Conservation (phyloP, 2,888 invertebrate genomes). For the Lysandra bellargus region DNA sequence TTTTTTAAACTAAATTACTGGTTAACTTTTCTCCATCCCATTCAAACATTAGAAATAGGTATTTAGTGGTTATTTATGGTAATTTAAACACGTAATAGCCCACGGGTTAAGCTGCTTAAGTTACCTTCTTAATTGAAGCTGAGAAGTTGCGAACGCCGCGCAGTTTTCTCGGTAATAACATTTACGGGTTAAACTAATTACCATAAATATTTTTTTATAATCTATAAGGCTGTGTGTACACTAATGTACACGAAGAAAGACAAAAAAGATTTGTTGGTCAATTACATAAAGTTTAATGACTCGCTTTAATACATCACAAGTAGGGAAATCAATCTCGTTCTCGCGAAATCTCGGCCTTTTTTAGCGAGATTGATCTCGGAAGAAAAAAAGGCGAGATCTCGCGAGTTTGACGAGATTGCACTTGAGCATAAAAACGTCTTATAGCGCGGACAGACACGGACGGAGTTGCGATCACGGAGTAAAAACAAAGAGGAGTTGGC, state of each 20-base stretch:
- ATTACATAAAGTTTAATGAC: neutral
- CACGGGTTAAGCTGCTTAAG: slow-evolving; percentile 8
- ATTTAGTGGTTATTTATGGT: neutral
- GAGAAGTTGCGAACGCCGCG: slow-evolving; percentile 16
- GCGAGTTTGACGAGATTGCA: no score
- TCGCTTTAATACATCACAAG: neutral
- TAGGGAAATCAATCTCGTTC: no score
- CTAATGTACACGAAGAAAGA: neutral
- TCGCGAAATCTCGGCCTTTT: no score
- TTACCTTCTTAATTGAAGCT: slow-evolving; percentile 2
- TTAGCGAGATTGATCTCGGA: no score
- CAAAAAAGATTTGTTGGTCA: neutral
- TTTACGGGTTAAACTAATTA: slow-evolving; percentile 9
- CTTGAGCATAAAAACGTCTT: no score
- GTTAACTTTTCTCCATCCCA: neutral
- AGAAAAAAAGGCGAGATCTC: no score
- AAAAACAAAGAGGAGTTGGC: no score
- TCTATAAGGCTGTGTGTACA: neutral
- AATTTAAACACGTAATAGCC: neutral
- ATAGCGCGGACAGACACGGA: no score
- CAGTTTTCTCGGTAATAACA: slow-evolving; percentile 1
- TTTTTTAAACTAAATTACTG: neutral
- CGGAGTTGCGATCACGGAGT: no score
- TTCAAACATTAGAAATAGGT: neutral
- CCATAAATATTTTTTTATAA: neutral